Evolutionary conservation across 1,140 invertebrate species (phyloP).

Genomic region (Sarcophaga peregrina): DNA sequence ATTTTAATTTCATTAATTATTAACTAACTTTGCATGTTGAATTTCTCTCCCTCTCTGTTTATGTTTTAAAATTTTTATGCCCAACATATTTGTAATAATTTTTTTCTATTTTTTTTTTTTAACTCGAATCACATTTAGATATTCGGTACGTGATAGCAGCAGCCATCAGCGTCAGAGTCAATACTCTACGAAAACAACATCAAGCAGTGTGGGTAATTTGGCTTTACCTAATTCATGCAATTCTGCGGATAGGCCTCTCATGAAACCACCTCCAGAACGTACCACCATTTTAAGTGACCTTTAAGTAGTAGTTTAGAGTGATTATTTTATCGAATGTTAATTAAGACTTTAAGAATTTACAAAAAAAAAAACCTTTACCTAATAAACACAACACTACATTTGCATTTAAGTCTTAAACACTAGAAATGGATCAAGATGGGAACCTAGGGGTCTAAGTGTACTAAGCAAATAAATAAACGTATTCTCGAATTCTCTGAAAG

Average conservation of each 20-base stretch:
- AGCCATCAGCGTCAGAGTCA: conserved; percentile 63
- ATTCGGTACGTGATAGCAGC: conserved; percentile 55
- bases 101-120: conserved; percentile 27
- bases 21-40: background rate
- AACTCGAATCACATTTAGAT: conserved; percentile 47
- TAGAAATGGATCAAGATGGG: too few relatives aligned
- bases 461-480: too few relatives aligned
- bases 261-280: conserved; percentile 49
- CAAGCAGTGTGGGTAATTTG: conserved; percentile 62
- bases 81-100: conserved; percentile 5
- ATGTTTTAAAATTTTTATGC: background rate
- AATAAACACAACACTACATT: too few relatives aligned
- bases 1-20: conserved; percentile 43
- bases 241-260: conserved; percentile 55
- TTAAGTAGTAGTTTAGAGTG: background rate
- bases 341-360: background rate
- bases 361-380: too few relatives aligned
- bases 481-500: too few relatives aligned
- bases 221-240: conserved; percentile 54
- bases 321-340: background rate
- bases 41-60: conserved; percentile 3
- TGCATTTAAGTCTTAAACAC: too few relatives aligned
- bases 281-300: conserved; percentile 50
- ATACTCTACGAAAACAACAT: conserved; percentile 63
- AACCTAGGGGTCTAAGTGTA: too few relatives aligned